A percentile compares a stretch with the other conserved stretches of the same genome.
These are phyloP conservation scores for Neomonachus schauinslandi DNA, from an alignment of 2,113 vertebrate genomes.

Conservation along the genomic window DNA sequence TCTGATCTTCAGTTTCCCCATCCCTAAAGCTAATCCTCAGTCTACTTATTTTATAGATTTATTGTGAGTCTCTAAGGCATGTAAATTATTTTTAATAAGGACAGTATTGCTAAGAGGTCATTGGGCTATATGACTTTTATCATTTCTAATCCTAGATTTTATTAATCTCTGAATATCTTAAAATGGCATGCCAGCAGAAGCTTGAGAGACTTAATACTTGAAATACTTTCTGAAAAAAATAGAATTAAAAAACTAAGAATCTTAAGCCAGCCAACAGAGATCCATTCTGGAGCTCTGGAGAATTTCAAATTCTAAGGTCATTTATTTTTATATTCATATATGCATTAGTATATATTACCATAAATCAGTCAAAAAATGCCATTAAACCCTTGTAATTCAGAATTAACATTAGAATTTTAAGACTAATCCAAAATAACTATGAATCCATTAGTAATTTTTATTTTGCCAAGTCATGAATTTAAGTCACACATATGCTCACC, in stretches of 20 bases:
- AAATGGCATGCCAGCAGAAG: background rate
- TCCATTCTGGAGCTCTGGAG: background rate
- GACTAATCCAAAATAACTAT: background rate
- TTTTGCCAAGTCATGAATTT: background rate
- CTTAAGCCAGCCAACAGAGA: background rate
- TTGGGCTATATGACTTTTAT: background rate
- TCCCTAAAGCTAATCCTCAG: background rate
- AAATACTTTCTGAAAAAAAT: background rate
- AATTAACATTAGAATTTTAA: background rate
- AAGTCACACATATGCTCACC: background rate
- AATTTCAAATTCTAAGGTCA: constrained; percentile 33
- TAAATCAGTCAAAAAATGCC: background rate
- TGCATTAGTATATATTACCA: background rate
- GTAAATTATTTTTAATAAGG: background rate
- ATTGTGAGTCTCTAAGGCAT: background rate
- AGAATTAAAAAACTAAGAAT: background rate
- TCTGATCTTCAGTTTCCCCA: background rate
- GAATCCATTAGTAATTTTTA: background rate
- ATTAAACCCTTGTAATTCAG: background rate
- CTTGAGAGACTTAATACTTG: background rate
- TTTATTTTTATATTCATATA: background rate
- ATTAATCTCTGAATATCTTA: constrained; percentile 7
- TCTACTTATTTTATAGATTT: background rate
- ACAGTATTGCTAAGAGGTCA: background rate
- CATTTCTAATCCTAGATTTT: background rate